A percentile compares a stretch with the other conserved stretches of the same genome.
phyloP scores from a whole-genome alignment of 2,113 vertebrate species.

The Hiodon alosoides region DNA sequence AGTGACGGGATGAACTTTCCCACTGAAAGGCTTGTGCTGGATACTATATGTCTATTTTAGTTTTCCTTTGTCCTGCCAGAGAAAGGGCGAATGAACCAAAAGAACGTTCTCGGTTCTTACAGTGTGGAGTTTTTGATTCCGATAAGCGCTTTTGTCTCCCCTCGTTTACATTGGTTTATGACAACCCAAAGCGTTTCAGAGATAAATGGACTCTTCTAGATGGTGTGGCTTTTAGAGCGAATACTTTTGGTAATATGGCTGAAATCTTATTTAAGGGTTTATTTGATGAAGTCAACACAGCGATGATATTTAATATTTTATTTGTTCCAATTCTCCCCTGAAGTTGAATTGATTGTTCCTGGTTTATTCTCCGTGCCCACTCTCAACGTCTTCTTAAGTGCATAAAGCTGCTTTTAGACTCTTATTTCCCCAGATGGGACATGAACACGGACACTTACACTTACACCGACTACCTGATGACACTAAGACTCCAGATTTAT shows the following conservation, averaged over 20 bases:
- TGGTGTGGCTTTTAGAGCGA: background rate
- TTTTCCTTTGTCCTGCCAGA: slow-evolving; percentile 37
- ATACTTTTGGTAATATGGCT: background rate
- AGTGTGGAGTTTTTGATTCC: slow-evolving; percentile 9
- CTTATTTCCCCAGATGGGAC: too few relatives aligned
- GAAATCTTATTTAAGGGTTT: background rate
- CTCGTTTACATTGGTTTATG: background rate
- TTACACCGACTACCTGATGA: too few relatives aligned
- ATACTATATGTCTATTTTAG: slow-evolving; percentile 42
- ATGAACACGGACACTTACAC: too few relatives aligned
- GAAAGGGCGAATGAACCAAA: slow-evolving; percentile 32
- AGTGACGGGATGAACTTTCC: slow-evolving; percentile 68
- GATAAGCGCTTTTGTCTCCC: slow-evolving; percentile 5
- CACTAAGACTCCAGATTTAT: too few relatives aligned
- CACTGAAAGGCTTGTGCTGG: slow-evolving; percentile 53
- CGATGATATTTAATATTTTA: background rate
- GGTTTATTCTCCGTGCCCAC: too few relatives aligned
- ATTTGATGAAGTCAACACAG: background rate
- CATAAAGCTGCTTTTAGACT: too few relatives aligned
- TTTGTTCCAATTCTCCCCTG: too few relatives aligned
- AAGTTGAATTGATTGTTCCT: too few relatives aligned
- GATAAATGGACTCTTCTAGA: background rate
- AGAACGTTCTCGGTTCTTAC: slow-evolving; percentile 23
- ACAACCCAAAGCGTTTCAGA: background rate
- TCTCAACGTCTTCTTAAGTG: too few relatives aligned